Base-by-base conservation (phyloP, 2,797 vertebrate species). In the Eulemur mongoz region DNA sequence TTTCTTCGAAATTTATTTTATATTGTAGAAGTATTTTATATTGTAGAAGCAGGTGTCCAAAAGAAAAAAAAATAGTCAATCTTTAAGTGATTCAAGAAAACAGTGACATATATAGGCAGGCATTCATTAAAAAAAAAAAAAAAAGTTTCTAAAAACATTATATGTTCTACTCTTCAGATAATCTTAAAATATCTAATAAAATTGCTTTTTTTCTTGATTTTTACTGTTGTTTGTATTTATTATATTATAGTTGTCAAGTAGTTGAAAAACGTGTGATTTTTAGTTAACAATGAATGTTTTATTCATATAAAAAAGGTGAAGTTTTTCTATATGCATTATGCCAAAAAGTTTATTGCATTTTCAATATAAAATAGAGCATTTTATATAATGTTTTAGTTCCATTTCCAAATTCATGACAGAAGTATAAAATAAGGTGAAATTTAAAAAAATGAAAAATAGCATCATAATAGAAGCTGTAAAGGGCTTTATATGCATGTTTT, bases 211-310 rank as follows among this genome's bases (percentile, higher is more conserved):
- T 23, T 76, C 11, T 76, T 78, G 23, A 57, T 94, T 50, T 78
- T 54, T 92, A 15, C 40, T 50, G 0, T 80, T 70, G 67, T 67
- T 96, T 81, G 5, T 89, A 89, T 76, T 96, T 97, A 69, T 84
- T 48, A 30, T 67, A 83, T 7, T 17, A 48, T 18, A 61, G 1
- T 94, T 93, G 5, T 63, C 52, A 97, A 83, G 5, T 63, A 63
- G 52, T 45, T 91, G 0, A 93, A 92, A 95, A 50, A 57, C 30
- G 63, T 84, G 6, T 84, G 5, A 61, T 75, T 87, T 95, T 95
- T 87, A 32, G 61, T 30, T 69, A 96, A 76, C 54, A 83, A 78
- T 81, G 15, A 86, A 48, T 94, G 43, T 5, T 92, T 81, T 48
- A 93, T 17, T 4, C 10, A 75, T 43, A 13, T 82, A 14, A 76